These are phyloP conservation scores for Ctenoplectra terminalis DNA, from an alignment of 1,140 invertebrate genomes.

Conservation along the genomic window DNA sequence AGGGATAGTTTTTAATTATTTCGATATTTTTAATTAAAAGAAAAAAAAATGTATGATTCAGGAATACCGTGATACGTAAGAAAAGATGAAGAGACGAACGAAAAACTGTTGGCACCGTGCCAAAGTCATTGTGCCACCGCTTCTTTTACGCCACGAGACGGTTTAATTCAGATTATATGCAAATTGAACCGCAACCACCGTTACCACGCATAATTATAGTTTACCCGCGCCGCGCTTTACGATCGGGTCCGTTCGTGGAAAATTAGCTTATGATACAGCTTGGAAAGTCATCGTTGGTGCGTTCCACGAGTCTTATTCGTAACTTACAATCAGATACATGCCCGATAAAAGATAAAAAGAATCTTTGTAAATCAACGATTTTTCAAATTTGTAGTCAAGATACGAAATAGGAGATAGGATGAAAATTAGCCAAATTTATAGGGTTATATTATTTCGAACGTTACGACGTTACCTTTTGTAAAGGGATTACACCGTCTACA, in stretches of 20 bases:
- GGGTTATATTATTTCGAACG: not conserved
- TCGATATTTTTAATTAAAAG: too few relatives aligned
- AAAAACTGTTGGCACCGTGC: conserved; percentile 39
- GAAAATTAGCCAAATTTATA: too few relatives aligned
- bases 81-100: not conserved
- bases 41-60: too few relatives aligned
- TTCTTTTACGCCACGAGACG: conserved; percentile 21
- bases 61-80: too few relatives aligned
- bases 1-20: not conserved
- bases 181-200: conserved; percentile 31
- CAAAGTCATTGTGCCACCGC: not conserved
- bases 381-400: too few relatives aligned
- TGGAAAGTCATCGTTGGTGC: conserved; percentile 10
- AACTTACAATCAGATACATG: too few relatives aligned
- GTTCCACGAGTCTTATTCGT: too few relatives aligned
- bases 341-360: too few relatives aligned
- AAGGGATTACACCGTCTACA: not conserved
- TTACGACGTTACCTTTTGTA: not conserved
- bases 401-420: too few relatives aligned
- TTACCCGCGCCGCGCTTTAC: conserved; percentile 30
- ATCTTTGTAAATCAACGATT: too few relatives aligned
- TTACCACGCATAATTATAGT: conserved; percentile 53
- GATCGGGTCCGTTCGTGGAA: conserved; percentile 27
- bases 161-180: conserved; percentile 60
- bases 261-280: not conserved